Base-by-base conservation (phyloP, 2,113 vertebrate species). In the Tenebrosternarchus preto region DNA sequence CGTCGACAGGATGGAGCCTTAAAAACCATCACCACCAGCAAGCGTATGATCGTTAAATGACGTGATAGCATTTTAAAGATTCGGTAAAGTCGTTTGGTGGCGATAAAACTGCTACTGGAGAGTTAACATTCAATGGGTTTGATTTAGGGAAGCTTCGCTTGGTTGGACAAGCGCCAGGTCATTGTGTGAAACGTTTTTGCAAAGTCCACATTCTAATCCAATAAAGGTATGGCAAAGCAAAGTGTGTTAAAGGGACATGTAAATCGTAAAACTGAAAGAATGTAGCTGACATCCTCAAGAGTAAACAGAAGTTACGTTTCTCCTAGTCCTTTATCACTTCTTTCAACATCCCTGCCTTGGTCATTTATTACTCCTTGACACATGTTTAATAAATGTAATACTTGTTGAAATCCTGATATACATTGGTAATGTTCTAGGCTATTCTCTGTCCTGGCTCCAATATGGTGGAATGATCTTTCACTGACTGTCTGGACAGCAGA, bases 261-360 rank as follows among this genome's bases (percentile, higher is more conserved):
- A 20, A 57, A 8, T 20, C 17, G 15, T 4, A 59, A 16, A 56
- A 53, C 46, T 67, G 46, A 68, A 56, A 25, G 24, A 77, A 68
- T 39, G 22, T n/a, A 61, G 25, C 27, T 64, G 39, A 59, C 76
- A 71, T 71, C 77, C 77, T 56, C 20, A 78, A 71, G 71, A 71
- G 77, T 55, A 78, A 78, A 78, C 67, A 78, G 5, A 60, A 7
- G 66, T 20, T 29, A 5, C 67, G 24, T 63, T 75, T 60, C 60
- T 75, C 73, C 25, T 24, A 20, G 12, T 75, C 20, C 36, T 27
- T 76, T 50, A 50, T 64, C 59, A 50, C 60, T 2, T 61, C 33
- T 63, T 63, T 64, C 39, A 64, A 27, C 22, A 17, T 12, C 22
- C 16, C 8, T 39, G 27, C 59, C 59, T 64, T 29, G 11, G 59